Evolutionary conservation across 1,140 invertebrate genomes (phyloP).

Genomic region (Pseudomyrmex dendroicus): DNA sequence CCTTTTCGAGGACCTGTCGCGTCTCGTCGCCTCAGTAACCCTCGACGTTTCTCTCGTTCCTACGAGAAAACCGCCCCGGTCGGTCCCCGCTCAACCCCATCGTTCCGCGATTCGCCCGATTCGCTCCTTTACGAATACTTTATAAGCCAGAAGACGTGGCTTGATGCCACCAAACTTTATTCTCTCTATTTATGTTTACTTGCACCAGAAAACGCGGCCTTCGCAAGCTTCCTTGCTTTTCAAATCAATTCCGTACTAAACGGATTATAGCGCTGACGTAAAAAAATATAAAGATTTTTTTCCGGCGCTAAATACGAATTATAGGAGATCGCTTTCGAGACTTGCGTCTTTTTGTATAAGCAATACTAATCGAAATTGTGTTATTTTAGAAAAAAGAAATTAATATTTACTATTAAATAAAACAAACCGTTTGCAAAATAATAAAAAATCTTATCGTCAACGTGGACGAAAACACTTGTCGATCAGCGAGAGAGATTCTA

Average conservation of each 20-base stretch:
- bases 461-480: conserved; percentile 51
- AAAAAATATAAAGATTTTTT: not conserved
- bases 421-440: conserved; percentile 3
- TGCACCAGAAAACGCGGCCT: conserved; percentile 51
- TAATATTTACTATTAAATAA: not conserved
- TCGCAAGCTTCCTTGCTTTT: conserved; percentile 36
- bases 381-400: not conserved
- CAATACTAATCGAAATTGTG: not conserved
- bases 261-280: conserved; percentile 36
- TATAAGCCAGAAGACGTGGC: conserved; percentile 76
- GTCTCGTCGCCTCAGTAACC: conserved; percentile 65
- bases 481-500: conserved; percentile 48
- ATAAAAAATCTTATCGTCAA: conserved; percentile 34
- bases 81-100: conserved; percentile 72
- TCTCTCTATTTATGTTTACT: conserved; percentile 81
- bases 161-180: conserved; percentile 77
- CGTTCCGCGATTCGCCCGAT: conserved; percentile 61
- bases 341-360: not conserved
- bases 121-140: conserved; percentile 82
- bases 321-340: not conserved
- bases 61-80: conserved; percentile 62
- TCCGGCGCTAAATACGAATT: not conserved
- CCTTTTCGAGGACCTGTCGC: conserved; percentile 71
- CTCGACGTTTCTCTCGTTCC: conserved; percentile 33
- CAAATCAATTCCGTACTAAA: not conserved